A percentile compares a stretch with the other conserved stretches of the same genome.
Evolutionary conservation across 2,113 vertebrate species (phyloP).

Genomic region (Bucco capensis): DNA sequence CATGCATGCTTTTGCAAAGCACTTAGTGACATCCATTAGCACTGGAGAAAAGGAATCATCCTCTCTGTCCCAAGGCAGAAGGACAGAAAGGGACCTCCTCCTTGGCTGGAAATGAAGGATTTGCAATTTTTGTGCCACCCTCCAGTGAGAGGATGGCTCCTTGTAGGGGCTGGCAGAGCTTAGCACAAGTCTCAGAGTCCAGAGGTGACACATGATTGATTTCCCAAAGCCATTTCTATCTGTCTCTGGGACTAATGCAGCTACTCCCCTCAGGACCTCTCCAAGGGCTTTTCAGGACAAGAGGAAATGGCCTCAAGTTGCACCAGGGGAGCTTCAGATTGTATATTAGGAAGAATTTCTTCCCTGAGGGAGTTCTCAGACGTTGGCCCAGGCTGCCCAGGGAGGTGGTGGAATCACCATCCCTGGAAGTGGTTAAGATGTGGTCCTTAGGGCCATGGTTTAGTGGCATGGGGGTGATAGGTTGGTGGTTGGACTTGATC

Average conservation of each 20-base stretch:
- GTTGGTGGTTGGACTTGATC: no score
- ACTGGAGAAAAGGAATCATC: neutral
- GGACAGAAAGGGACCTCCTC: neutral
- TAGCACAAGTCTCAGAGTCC: fast-evolving
- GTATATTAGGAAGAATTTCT: no score
- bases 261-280: neutral
- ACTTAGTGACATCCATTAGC: neutral
- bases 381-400: no score
- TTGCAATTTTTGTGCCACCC: neutral
- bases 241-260: fast-evolving
- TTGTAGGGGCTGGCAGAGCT: neutral
- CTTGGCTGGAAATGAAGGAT: neutral
- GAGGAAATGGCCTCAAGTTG: no score
- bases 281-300: neutral
- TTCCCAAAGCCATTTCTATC: neutral
- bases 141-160: neutral
- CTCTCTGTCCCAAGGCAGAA: neutral
- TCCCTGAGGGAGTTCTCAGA: no score
- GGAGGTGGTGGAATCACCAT: no score
- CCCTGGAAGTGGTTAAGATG: no score
- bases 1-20: neutral
- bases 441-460: no score
- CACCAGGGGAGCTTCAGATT: no score
- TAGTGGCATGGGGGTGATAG: no score
- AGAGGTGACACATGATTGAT: neutral